Conservation (phyloP, 2,888 invertebrate species). For the Podabrus alpinus region DNA sequence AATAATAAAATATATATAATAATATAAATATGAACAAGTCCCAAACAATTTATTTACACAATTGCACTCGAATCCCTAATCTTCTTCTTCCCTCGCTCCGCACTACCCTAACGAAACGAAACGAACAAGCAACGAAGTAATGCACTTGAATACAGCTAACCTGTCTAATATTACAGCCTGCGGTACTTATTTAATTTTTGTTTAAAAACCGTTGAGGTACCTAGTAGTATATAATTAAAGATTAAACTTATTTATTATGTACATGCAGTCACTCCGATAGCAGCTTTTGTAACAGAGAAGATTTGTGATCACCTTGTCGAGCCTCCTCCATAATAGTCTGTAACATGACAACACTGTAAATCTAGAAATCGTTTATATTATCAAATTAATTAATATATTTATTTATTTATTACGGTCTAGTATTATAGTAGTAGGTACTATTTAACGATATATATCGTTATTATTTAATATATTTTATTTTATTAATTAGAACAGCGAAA, state of each 20-base stretch:
- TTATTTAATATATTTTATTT: not conserved
- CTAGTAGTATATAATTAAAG: conserved; percentile 52
- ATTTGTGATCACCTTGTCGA: conserved; percentile 77
- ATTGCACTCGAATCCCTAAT: conserved; percentile 55
- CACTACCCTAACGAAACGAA: conserved; percentile 50
- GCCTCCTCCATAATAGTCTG: conserved; percentile 77
- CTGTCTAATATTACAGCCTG: conserved; percentile 58
- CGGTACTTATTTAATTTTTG: conserved; percentile 45
- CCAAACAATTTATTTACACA: conserved; percentile 46
- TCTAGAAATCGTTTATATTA: not conserved
- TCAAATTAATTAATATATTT: no score
- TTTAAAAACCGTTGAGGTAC: conserved; percentile 53
- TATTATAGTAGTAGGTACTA: no score
- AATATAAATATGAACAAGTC: conserved; percentile 67
- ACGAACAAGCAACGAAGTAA: conserved; percentile 53
- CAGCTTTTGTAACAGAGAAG: conserved; percentile 83
- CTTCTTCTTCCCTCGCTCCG: conserved; percentile 48
- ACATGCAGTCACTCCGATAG: conserved; percentile 75
- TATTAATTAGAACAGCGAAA: not conserved
- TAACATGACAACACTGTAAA: conserved; percentile 41
- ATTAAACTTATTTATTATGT: conserved; percentile 50
- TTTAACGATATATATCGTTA: no score
- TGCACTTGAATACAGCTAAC: conserved; percentile 58
- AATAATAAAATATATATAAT: conserved; percentile 2
- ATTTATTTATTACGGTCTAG: no score